Base-by-base conservation (phyloP, 2,888 invertebrate genomes). In the Nephrocerus scutellatus region DNA sequence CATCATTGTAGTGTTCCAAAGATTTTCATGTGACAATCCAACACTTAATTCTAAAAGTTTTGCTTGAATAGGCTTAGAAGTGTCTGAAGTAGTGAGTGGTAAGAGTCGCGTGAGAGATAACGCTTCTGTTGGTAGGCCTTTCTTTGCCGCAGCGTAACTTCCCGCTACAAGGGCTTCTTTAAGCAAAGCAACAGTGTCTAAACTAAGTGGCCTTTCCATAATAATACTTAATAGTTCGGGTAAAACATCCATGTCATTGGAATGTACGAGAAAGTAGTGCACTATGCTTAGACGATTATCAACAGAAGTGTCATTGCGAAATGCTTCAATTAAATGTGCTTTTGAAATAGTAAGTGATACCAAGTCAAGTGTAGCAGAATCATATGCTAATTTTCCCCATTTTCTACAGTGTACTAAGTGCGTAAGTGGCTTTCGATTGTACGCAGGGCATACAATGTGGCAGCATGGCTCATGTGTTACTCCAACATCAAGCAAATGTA, bases 1-100 rank as follows among this genome's bases (percentile, higher is more conserved):
- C 79, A 87, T 87, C 66, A 84, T 86, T 16, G 82, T 77, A 9
- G 85, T 83, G 59, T 84, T 85, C 80, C 84, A 85, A 34, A 88
- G 70, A 49, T 79, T 76, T 66, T 86, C 85, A 53, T 82, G 82
- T 7, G 79, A 79, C 47, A 84, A 70, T 3, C 78, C 79, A 30
- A 85, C 77, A 44, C 70, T 74, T 42, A 76, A 70, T 39, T 66
- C 65, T 2, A 59, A 57, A 4, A 69, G 64, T n/a, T 65, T 60
- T 0, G 68, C 67, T 33, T 69, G 68, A 43, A 68, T 60, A 15
- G 69, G 65, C 34, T 63, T 62, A 5, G 60, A 50, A 3, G 59
- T 57, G 19, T 62, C 50, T 6, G 62, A 60, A 6, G 80, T 78
- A 0, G 84, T 84, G 44, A 84, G 73, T 0, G 87, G 86, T 49